Conservation (phyloP, 2,113 vertebrate genomes). For the Rynchops niger region DNA sequence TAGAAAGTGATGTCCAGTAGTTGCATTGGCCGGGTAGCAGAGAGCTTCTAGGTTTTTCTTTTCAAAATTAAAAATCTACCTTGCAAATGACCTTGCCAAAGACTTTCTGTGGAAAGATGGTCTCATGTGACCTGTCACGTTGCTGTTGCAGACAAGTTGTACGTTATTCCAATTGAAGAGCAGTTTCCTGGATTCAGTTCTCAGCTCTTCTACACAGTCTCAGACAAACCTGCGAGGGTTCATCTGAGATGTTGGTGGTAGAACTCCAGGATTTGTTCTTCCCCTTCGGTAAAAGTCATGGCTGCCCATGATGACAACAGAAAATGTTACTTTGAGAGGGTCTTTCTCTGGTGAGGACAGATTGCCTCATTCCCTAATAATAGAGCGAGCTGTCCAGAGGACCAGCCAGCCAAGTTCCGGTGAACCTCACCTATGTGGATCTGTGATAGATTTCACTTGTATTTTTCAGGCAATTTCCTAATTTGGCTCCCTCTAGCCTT, state of each 20-base stretch:
- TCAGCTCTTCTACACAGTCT: not conserved
- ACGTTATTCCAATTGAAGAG: rapidly evolving
- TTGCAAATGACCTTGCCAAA: not conserved
- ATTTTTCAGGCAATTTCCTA: not conserved
- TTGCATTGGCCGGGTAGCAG: not conserved
- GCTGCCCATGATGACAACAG: not conserved
- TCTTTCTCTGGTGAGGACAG: not conserved
- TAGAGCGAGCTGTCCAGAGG: not conserved
- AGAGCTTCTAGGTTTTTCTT: not conserved
- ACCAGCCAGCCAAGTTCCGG: not conserved
- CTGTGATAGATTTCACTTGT: not conserved
- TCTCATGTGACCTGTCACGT: not conserved
- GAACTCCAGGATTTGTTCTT: not conserved
- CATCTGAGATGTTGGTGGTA: not conserved
- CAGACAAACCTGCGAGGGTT: not conserved
- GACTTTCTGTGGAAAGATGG: not conserved
- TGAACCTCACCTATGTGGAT: not conserved
- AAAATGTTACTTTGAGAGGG: not conserved
- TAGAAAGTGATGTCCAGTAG: not conserved
- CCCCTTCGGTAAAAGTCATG: not conserved
- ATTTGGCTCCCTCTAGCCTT: not conserved
- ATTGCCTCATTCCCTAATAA: not conserved
- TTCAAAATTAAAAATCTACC: not conserved
- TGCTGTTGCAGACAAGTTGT: not conserved
- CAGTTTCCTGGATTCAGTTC: not conserved